Conservation (phyloP, 1,140 invertebrate species). For the Drosophila lowei region DNA sequence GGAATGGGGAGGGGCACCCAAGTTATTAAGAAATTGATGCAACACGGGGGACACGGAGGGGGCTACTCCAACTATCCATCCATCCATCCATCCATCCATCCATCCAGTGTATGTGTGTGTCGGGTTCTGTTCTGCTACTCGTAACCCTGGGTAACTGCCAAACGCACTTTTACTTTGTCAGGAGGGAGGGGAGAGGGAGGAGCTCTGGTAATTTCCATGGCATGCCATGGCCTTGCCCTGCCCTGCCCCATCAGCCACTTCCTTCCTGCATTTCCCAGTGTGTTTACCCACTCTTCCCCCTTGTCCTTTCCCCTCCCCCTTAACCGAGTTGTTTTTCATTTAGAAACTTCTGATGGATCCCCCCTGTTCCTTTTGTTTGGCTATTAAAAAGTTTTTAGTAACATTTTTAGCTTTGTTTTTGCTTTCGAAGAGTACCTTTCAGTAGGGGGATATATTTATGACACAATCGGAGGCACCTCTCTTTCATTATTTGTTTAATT, state of each 20-base stretch:
- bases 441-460: conserved; percentile 6
- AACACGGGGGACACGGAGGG: conserved; percentile 34
- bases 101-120: conserved; percentile 12
- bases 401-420: conserved; percentile 11
- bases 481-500: conserved; percentile 20
- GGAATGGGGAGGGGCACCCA: conserved; percentile 30
- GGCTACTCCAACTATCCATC: conserved; percentile 8
- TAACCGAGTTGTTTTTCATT: conserved; percentile 48
- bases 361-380: conserved; percentile 40
- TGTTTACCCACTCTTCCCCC: conserved; percentile 13
- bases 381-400: conserved; percentile 58
- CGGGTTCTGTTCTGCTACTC: neutral
- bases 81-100: neutral
- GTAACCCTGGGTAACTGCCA: conserved; percentile 61
- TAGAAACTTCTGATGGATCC: conserved; percentile 50
- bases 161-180: conserved; percentile 62
- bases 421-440: neutral
- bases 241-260: conserved; percentile 57
- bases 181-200: neutral
- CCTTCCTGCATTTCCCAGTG: conserved; percentile 65
- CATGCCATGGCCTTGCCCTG: conserved; percentile 1
- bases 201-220: conserved; percentile 50
- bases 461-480: conserved; percentile 9
- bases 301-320: no score
- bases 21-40: conserved; percentile 80